Conservation (phyloP, 2,113 vertebrate species). For the Urocolius indicus region DNA sequence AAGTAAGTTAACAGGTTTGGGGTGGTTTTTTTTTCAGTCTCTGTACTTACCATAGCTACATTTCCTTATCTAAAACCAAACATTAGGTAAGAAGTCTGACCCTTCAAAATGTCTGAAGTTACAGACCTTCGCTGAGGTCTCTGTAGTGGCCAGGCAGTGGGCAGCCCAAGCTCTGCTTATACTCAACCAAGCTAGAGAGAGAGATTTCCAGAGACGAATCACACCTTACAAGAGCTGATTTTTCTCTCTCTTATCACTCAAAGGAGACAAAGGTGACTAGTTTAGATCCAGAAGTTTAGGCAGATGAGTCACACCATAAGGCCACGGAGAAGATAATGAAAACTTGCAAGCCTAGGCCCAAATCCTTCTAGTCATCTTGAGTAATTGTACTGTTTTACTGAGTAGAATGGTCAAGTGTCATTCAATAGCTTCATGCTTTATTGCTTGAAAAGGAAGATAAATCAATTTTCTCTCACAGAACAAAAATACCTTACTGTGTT, state of each 20-base stretch:
- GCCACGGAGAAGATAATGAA: conserved; percentile 6
- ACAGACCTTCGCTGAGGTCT: background rate
- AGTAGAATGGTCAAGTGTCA: background rate
- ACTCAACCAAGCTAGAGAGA: background rate
- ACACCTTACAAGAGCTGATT: background rate
- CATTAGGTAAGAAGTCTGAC: background rate
- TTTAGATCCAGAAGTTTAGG: background rate
- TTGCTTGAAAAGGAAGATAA: background rate
- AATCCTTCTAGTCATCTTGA: conserved; percentile 9
- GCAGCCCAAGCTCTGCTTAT: background rate
- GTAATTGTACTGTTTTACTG: background rate
- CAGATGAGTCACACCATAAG: conserved; percentile 45
- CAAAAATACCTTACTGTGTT: background rate
- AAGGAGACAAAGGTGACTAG: conserved; percentile 36
- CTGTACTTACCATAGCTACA: background rate
- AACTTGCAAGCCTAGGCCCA: conserved; percentile 11
- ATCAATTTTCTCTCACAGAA: background rate
- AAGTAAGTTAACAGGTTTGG: background rate
- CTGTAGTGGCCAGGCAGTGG: background rate
- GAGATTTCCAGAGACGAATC: background rate
- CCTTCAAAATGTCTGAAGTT: accelerated
- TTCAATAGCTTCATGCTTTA: background rate
- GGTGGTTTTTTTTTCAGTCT: background rate
- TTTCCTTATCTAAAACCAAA: background rate
- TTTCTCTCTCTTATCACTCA: background rate